Evolutionary conservation across 2,797 vertebrate genomes (phyloP), one percentile per base, ranked within the genome.

Genomic region (Nyctibius grandis): DNA sequence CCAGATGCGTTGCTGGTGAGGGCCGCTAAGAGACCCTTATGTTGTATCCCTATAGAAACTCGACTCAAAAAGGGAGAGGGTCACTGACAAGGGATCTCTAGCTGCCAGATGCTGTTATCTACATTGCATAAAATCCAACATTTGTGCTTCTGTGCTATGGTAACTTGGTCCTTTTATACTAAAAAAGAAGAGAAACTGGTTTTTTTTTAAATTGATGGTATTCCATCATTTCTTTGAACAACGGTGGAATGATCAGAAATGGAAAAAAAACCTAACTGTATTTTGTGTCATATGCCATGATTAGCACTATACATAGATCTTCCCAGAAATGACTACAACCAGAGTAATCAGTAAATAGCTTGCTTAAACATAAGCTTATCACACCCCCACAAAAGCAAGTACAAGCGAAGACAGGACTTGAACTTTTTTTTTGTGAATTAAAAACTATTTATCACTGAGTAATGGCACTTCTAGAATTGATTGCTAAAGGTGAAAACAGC

Each of bases 81-180:
- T 83, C 20, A 13, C 31, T 22, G 70, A 77, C 34, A 13, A 69
- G 42, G 26, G 56, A 87, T 68, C 4, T 9, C 21, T 93, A 94
- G 94, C 95, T 94, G 92, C 91, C 20, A 2, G 60, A 36, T 33
- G 31, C 34, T 75, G 67, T 65, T 78, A 77, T 20, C 80, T 69
- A 6, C 50, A 54, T 68, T 88, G 78, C 60, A 93, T 87, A 93
- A 94, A 94, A 92, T 82, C 64, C 64, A 60, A 36, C 11, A 28
- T n/a, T 95, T 96, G 94, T 97, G 95, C 94, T 95, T 96, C 74
- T 93, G 40, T 64, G 74, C 70, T 79, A 75, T 28, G 53, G 45
- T 65, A 89, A 72, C 74, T 88, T 94, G 96, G 94, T 95, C 95
- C 91, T 91, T 77, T 85, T 80, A 50, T 17, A 40, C 10, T 65